Conservation (phyloP, 2,888 invertebrate genomes). For the Pedicia rivosa region DNA sequence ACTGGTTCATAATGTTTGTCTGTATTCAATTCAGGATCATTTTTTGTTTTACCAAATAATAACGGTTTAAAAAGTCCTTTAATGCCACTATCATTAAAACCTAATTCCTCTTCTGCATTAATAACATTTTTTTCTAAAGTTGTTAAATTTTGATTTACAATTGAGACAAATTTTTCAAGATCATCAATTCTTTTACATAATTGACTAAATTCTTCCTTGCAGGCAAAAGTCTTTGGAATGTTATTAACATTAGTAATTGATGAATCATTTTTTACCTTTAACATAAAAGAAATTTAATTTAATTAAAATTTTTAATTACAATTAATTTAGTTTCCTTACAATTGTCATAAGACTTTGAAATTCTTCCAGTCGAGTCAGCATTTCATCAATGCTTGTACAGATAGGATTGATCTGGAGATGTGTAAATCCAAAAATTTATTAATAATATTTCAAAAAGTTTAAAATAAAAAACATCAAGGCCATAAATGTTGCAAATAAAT, state of each 20-base stretch:
- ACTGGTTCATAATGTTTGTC: conserved; percentile 24
- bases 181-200: conserved; percentile 39
- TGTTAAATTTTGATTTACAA: conserved; percentile 36
- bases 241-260: conserved; percentile 27
- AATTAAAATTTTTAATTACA: conserved; percentile 10
- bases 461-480: background rate
- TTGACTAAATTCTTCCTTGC: conserved; percentile 34
- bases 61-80: conserved; percentile 44
- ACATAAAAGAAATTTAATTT: conserved; percentile 8
- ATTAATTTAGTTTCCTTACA: conserved; percentile 25
- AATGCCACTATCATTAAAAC: conserved; percentile 39
- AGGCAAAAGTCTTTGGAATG: conserved; percentile 35
- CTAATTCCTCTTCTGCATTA: conserved; percentile 41
- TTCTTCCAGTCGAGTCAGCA: conserved; percentile 49
- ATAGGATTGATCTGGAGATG: conserved; percentile 34
- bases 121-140: conserved; percentile 39
- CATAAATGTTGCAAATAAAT: background rate
- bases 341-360: conserved; percentile 43
- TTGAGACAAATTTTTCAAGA: conserved; percentile 36
- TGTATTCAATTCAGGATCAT: conserved; percentile 13
- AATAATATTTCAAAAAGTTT: no score
- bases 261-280: conserved; percentile 24
- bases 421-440: no score
- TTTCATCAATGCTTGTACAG: conserved; percentile 46
- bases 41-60: conserved; percentile 22